Percentiles rank a stretch among this genome's conserved stretches.
These are phyloP conservation scores for Notarius quadriscutis DNA, from an alignment of 2,113 vertebrate genomes.

Conservation along the genomic window DNA sequence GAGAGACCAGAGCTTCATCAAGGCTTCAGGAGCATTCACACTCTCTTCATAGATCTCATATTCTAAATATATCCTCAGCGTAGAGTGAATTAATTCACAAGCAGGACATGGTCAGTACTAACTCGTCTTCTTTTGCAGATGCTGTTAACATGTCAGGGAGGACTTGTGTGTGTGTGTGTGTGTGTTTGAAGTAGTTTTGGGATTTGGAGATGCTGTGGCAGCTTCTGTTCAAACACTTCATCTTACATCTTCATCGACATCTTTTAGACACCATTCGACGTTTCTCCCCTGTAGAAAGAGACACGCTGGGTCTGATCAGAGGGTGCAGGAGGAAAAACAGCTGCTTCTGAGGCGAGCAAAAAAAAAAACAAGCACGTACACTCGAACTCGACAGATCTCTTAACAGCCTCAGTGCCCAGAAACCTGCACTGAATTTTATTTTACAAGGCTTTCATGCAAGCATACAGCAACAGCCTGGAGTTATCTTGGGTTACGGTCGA, in stretches of 20 bases:
- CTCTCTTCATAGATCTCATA: neutral
- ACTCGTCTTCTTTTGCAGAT: neutral
- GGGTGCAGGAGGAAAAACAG: neutral
- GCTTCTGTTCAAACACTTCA: conserved; percentile 19
- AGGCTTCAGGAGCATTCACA: neutral
- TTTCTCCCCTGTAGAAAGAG: neutral
- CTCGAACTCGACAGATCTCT: neutral
- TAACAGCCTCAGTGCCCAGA: neutral
- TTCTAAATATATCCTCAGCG: neutral
- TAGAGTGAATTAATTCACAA: neutral
- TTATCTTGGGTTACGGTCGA: neutral
- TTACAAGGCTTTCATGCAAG: neutral
- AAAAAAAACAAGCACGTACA: neutral
- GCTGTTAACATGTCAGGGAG: too few relatives aligned
- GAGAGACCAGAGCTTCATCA: neutral
- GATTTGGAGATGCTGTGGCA: neutral
- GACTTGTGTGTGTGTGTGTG: neutral
- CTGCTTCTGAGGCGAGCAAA: neutral
- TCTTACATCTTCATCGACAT: neutral
- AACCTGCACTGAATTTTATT: neutral
- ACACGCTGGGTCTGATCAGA: neutral
- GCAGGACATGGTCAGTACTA: neutral
- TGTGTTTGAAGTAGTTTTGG: neutral
- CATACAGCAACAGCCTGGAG: neutral
- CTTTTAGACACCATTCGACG: neutral